Percentiles rank a stretch among this genome's conserved stretches.
Conservation (phyloP, 2,888 invertebrate genomes). For the Cerastis leucographa region DNA sequence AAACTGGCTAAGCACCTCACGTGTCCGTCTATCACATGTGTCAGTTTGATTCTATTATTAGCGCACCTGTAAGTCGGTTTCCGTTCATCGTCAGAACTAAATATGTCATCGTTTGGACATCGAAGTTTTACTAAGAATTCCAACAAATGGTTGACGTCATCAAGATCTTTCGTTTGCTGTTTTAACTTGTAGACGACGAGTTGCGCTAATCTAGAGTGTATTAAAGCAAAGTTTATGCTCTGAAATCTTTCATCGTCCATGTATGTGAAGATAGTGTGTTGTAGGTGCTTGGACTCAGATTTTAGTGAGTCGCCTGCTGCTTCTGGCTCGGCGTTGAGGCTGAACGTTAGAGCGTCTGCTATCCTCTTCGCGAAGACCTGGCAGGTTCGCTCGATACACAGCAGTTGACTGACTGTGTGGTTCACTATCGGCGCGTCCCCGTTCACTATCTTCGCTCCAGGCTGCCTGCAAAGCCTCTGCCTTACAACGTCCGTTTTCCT, state of each 20-base stretch:
- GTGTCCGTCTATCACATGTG: slow-evolving; percentile 81
- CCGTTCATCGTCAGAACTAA: slow-evolving; percentile 91
- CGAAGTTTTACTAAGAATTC: slow-evolving; percentile 83
- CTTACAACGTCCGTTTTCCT: slow-evolving; percentile 81
- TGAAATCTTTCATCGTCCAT: slow-evolving; percentile 92
- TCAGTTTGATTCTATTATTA: slow-evolving; percentile 80
- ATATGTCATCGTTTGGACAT: slow-evolving; percentile 88
- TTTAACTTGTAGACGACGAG: slow-evolving; percentile 91
- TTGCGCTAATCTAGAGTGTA: slow-evolving; percentile 92
- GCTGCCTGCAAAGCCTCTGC: slow-evolving; percentile 82
- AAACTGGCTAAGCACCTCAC: slow-evolving; percentile 86
- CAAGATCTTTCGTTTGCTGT: slow-evolving; percentile 83
- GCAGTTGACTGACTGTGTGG: slow-evolving; percentile 84
- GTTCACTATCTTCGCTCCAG: slow-evolving; percentile 75
- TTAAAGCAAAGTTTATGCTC: slow-evolving; percentile 91
- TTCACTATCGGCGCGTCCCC: slow-evolving; percentile 78
- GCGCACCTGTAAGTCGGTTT: slow-evolving; percentile 78
- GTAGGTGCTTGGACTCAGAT: slow-evolving; percentile 92
- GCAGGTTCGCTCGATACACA: slow-evolving; percentile 87
- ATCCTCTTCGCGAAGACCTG: slow-evolving; percentile 93
- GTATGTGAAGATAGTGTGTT: slow-evolving; percentile 92
- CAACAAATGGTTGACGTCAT: slow-evolving; percentile 83
- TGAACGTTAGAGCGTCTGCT: slow-evolving; percentile 91
- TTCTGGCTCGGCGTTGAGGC: slow-evolving; percentile 89
- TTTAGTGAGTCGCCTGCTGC: slow-evolving; percentile 91